Percentiles rank a stretch among this genome's conserved stretches.
phyloP scores from a whole-genome alignment of 2,888 invertebrate species.

The Drosophila setosimentum region DNA sequence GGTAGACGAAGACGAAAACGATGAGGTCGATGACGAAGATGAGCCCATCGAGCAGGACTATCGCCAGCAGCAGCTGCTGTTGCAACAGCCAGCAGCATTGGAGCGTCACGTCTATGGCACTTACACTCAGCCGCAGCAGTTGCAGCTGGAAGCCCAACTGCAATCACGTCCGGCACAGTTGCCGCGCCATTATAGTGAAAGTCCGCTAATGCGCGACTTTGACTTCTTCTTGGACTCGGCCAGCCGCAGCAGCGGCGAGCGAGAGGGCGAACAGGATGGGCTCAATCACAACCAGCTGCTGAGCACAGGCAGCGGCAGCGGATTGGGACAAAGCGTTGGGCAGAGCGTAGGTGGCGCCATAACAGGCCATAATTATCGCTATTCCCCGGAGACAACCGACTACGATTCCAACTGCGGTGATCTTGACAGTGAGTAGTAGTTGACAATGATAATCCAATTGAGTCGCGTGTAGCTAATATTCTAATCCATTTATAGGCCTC shows the following conservation, averaged over 20 bases:
- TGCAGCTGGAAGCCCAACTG: slow-evolving; percentile 57
- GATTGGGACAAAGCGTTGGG: slow-evolving; percentile 82
- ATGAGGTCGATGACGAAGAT: slow-evolving; percentile 77
- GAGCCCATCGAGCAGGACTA: slow-evolving; percentile 53
- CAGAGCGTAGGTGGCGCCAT: slow-evolving; percentile 52
- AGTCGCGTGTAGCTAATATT: neutral
- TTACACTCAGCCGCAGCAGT: slow-evolving; percentile 51
- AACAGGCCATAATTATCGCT: slow-evolving; percentile 89
- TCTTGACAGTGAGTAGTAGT: slow-evolving; percentile 89
- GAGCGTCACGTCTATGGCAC: slow-evolving; percentile 57
- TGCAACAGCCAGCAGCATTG: slow-evolving; percentile 34
- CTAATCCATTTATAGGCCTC: slow-evolving; percentile 83
- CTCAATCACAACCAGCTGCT: slow-evolving; percentile 83
- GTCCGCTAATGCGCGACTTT: slow-evolving; percentile 83
- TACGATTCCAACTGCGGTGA: slow-evolving; percentile 94
- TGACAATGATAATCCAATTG: neutral
- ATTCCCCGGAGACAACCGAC: slow-evolving; percentile 97
- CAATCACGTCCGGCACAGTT: slow-evolving; percentile 56
- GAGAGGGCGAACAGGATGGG: slow-evolving; percentile 84
- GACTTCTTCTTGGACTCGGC: slow-evolving; percentile 85
- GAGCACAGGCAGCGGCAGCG: slow-evolving; percentile 68
- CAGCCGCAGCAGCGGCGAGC: slow-evolving; percentile 85
- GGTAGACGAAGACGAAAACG: slow-evolving; percentile 73
- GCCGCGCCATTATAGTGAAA: slow-evolving; percentile 78
- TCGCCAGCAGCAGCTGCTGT: slow-evolving; percentile 58